Evolutionary conservation across 2,113 vertebrate genomes (phyloP).

Genomic region (Aptenodytes forsteri): DNA sequence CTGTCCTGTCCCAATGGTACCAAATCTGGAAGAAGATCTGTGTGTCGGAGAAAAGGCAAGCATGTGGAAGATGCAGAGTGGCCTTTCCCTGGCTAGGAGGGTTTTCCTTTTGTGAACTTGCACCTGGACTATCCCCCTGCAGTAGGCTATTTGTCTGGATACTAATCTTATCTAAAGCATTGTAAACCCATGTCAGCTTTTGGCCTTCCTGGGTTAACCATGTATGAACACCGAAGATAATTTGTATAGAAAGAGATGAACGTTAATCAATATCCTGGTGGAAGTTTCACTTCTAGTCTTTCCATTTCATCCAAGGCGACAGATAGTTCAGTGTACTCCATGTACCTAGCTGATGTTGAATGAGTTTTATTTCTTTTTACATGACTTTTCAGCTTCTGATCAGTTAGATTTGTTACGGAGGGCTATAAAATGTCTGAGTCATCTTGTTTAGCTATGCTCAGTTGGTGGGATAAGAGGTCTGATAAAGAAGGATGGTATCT

Average conservation of each 20-base stretch:
- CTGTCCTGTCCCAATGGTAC: not conserved
- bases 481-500: not conserved
- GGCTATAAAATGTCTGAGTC: not conserved
- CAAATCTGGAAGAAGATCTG: not conserved
- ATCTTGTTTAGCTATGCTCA: not conserved
- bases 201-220: not conserved
- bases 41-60: not conserved
- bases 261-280: not conserved
- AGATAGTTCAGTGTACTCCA: not conserved
- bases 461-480: not conserved
- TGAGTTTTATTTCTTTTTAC: not conserved
- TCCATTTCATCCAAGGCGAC: not conserved
- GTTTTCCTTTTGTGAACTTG: not conserved
- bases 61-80: rapidly evolving
- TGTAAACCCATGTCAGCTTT: not conserved
- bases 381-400: not conserved
- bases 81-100: not conserved
- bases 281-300: not conserved
- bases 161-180: not conserved
- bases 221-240: not conserved
- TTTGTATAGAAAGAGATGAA: not conserved
- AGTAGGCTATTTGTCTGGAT: not conserved
- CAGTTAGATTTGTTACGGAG: not conserved
- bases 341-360: not conserved
- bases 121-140: not conserved